phyloP scores from a whole-genome alignment of 1,140 invertebrate species.

The Papilio dardanus region DNA sequence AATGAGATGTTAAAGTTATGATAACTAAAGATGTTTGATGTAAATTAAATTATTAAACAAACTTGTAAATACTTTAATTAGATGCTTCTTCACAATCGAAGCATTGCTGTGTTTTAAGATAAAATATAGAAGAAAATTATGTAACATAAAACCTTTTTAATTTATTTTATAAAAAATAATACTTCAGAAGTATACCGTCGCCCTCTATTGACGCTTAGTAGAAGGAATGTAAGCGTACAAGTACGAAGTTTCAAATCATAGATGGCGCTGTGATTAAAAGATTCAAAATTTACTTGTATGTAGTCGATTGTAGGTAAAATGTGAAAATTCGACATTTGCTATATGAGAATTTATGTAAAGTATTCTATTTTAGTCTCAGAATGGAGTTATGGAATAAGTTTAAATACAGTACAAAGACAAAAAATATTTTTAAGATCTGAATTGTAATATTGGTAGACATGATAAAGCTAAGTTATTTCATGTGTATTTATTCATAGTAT shows the following conservation, averaged over 20 bases:
- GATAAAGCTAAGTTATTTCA: background rate
- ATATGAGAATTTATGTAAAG: background rate
- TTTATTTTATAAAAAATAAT: background rate
- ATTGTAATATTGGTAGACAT: background rate
- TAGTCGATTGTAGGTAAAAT: background rate
- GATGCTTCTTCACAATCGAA: background rate
- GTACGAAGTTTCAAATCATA: background rate
- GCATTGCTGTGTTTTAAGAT: background rate
- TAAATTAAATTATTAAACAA: constrained; percentile 67
- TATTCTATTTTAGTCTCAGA: background rate
- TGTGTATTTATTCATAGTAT: background rate
- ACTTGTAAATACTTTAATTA: constrained; percentile 40
- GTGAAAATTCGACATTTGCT: background rate
- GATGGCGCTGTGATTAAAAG: constrained; percentile 16
- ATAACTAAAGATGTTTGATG: constrained; percentile 71
- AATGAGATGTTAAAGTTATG: constrained; percentile 64
- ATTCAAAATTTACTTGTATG: background rate
- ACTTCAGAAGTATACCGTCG: background rate
- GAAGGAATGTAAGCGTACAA: background rate
- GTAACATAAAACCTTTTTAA: background rate
- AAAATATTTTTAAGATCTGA: background rate
- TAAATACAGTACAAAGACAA: background rate
- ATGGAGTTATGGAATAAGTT: background rate
- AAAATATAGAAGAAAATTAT: background rate
- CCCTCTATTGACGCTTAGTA: background rate